Evolutionary conservation across 2,797 vertebrate genomes (phyloP).

Genomic region (Eulemur rubriventer): DNA sequence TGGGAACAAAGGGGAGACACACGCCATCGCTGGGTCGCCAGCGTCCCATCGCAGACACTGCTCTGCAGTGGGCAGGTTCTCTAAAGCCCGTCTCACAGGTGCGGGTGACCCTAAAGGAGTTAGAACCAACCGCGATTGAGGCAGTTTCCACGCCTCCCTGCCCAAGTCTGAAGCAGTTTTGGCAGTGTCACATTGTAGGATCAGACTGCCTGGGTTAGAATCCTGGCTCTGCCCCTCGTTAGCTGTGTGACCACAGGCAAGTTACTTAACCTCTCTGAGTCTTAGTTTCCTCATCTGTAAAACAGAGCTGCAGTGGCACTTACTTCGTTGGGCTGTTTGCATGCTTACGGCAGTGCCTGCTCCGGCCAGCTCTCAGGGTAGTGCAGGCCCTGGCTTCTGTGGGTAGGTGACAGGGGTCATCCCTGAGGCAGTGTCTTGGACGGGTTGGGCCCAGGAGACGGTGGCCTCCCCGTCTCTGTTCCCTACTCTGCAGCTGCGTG

Average conservation of each 20-base stretch:
- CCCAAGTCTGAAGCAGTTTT: not conserved
- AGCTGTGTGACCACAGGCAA: not conserved
- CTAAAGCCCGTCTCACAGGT: not conserved
- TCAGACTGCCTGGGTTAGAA: not conserved
- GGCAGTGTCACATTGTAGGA: not conserved
- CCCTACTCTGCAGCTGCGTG: not conserved
- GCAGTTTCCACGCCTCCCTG: rapidly evolving
- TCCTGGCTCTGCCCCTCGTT: rapidly evolving
- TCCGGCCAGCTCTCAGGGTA: too few relatives aligned
- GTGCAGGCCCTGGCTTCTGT: not conserved
- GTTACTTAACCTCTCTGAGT: not conserved
- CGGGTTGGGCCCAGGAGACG: not conserved
- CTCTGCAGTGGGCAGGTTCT: not conserved
- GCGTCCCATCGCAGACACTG: not conserved
- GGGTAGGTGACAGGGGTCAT: not conserved
- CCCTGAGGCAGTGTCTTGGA: not conserved
- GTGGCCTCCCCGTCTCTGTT: not conserved
- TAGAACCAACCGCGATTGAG: not conserved
- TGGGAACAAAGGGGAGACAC: not conserved
- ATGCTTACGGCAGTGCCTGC: not conserved
- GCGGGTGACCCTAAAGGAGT: not conserved
- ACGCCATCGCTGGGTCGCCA: not conserved
- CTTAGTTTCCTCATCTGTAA: not conserved
- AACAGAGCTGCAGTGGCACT: rapidly evolving
- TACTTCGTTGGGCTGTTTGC: rapidly evolving